Base-by-base conservation (phyloP, 1,140 invertebrate genomes). In the Pteromalus puparum region DNA sequence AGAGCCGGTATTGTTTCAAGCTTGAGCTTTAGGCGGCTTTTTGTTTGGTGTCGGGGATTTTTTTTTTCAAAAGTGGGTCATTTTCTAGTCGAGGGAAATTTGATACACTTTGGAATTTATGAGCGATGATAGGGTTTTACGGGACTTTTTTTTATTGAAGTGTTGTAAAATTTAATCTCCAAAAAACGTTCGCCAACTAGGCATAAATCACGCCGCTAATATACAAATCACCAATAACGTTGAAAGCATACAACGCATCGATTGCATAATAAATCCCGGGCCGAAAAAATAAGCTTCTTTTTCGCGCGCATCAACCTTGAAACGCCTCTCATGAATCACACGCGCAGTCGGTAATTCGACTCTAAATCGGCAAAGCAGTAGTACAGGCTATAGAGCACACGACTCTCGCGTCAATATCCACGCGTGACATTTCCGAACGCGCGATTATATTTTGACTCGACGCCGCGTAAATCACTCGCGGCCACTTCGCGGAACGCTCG, bases 381-480 rank as follows among this genome's bases (percentile, higher is more conserved):
- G 4, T 48, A 48, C 15, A 3, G 7, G 24, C 7, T 67, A n/a
- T 67, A 28, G n/a, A 26, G 67, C 67, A n/a, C 7, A n/a, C 30
- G 26, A 9, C 6, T 21, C 53, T n/a, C 53, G 53, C 2, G 26
- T 10, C 70, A 38, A 81, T 61, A 46, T 21, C 26, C 6, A 53
- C 38, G 26, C 24, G 18, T 30, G 38, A 26, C 68, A 24, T 61
- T 81, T 74, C 24, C 21, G 68, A 61, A 74, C 34, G 24, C 18
- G 48, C 53, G 21, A 67, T 81, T 81, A 48, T 61, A 81, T 81
- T 81, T 81, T 53, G 80, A 70, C 80, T 30, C 18, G 42, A 5
- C 42, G 68, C 48, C 70, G 21, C 70, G n/a, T 74, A 73, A 74
- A 81, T 81, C 79, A 48, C 68, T 28, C 38, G 42, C 21, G 9